phyloP scores from a whole-genome alignment of 2,113 vertebrate species.

The Entelurus aequoreus region DNA sequence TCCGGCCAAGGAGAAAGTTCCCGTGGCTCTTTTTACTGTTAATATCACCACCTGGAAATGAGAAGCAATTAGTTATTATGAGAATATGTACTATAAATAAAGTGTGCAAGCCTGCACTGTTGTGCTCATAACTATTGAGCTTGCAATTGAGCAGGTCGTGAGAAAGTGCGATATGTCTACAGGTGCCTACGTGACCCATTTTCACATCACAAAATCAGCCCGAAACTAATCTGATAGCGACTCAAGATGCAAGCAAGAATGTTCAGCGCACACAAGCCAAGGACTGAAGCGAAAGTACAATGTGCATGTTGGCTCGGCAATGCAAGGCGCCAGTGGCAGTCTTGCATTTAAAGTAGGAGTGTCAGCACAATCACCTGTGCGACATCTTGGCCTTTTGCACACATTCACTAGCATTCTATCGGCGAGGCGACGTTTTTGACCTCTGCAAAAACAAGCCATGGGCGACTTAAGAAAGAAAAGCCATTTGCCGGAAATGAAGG shows the following conservation, averaged over 20 bases:
- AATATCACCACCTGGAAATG: conserved; percentile 69
- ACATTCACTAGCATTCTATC: not conserved
- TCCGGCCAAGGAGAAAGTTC: conserved; percentile 74
- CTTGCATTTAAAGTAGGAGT: conserved; percentile 17
- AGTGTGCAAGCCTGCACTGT: conserved; percentile 7
- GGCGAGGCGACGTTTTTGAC: not conserved
- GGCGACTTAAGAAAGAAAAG: not conserved
- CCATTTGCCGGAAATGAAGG: not conserved
- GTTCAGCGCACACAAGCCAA: not conserved
- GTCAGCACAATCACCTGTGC: conserved; percentile 1
- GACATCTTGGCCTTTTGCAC: not conserved
- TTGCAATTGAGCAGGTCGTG: conserved; percentile 2
- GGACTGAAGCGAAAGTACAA: conserved; percentile 22
- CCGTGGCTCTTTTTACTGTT: conserved; percentile 72
- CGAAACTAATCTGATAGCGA: conserved; percentile 7
- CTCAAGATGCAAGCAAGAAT: not conserved
- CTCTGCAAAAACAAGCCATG: not conserved
- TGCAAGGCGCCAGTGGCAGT: not conserved
- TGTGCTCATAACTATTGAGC: not conserved
- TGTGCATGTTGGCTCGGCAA: conserved; percentile 2
- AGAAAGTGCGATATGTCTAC: not conserved
- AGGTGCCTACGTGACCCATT: not conserved
- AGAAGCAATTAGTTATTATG: conserved; percentile 29
- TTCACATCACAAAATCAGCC: not conserved
- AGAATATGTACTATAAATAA: conserved; percentile 1